Evolutionary conservation across 2,113 vertebrate genomes (phyloP).

Genomic region (Athene cunicularia): DNA sequence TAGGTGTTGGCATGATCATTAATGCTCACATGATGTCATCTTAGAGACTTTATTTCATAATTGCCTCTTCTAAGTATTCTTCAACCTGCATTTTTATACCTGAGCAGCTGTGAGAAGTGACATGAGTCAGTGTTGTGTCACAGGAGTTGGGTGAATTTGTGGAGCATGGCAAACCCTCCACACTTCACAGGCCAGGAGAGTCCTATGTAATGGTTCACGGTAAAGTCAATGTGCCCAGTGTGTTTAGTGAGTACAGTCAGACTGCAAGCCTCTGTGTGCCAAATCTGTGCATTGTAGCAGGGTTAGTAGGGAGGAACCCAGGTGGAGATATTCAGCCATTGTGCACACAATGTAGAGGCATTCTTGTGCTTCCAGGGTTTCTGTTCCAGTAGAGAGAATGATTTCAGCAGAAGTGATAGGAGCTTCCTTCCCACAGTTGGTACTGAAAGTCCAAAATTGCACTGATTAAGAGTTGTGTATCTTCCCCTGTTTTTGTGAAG

Average conservation of each 20-base stretch:
- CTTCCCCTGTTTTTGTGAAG: neutral
- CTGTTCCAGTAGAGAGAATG: neutral
- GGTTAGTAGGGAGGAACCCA: neutral
- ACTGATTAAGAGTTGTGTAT: neutral
- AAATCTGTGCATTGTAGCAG: neutral
- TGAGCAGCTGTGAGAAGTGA: constrained; percentile 37
- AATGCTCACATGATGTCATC: neutral
- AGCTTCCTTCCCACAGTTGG: constrained; percentile 13
- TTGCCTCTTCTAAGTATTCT: constrained; percentile 33
- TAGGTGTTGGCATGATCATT: constrained; percentile 44
- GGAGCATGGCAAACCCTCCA: neutral
- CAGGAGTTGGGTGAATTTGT: constrained; percentile 20
- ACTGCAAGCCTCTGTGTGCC: neutral
- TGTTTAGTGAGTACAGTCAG: neutral
- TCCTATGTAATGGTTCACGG: neutral
- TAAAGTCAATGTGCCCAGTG: neutral
- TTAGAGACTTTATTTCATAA: neutral
- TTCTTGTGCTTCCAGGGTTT: neutral
- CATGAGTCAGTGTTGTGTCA: neutral
- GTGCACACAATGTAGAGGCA: neutral
- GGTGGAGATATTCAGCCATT: constrained; percentile 4
- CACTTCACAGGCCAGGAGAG: constrained; percentile 48
- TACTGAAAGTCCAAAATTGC: neutral
- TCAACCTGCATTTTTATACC: constrained; percentile 57
- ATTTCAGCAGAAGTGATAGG: constrained; percentile 35